Base-by-base conservation (phyloP, 2,113 vertebrate genomes). In the Psammodynastes pulverulentus region DNA sequence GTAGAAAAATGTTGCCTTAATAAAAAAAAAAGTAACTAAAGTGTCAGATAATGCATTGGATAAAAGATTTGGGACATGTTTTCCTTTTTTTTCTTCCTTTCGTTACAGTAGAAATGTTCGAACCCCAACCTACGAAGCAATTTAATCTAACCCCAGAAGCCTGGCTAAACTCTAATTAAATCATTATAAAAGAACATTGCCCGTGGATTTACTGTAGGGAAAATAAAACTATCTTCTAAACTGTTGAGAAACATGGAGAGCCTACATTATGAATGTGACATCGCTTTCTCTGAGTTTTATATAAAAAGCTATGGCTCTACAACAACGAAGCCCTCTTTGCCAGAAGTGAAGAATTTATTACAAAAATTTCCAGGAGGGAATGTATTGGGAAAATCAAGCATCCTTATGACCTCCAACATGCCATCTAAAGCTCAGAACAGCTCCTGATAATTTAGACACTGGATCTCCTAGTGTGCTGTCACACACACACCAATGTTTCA, bases 91-190 rank as follows among this genome's bases (percentile, higher is more conserved):
- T 88, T 1, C 19, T 21, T 23, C 56, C 62, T 51, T 79, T n/a
- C 62, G 17, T 79, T 24, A 54, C 39, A 67, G 56, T 13, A 45
- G 23, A 5, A 52, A 19, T 84, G 39, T 79, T 85, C 34, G 53
- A 54, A 45, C 29, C 49, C 72, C 23, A 43, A 7, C 34, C 49
- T 53, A 84, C 24, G 29, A 90, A 84, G 89, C 72, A 85, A 90
- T 85, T 90, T 90, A 54, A 54, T 53, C 72, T 53, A 84, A 51
- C 52, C 89, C 39, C 51, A 54, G 72, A 52, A 79, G 72, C 13
- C 51, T 43, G 54, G n/a, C 79, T 72, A 90, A 86, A 86, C 45
- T 91, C 52, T 85, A 91, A 91, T 91, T 85, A 91, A 86, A 52
- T 86, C 85, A 53, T 85, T 79, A 91, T 91, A 48, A 91, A 91